phyloP scores from a whole-genome alignment of 2,113 vertebrate species.

The Bettongia penicillata region DNA sequence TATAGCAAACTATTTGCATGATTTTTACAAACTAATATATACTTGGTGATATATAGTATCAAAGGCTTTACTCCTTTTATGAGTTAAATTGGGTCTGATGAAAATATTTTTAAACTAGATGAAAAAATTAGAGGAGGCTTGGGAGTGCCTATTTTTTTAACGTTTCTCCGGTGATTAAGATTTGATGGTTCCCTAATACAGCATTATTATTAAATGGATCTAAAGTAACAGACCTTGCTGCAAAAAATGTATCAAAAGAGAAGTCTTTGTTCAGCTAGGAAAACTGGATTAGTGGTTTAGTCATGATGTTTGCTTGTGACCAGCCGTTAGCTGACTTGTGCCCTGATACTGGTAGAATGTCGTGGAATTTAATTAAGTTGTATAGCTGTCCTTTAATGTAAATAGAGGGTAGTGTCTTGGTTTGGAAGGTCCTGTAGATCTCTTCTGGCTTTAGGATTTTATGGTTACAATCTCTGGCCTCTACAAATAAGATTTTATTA shows the following conservation, averaged over 20 bases:
- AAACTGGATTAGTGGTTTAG: not conserved
- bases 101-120: slow-evolving; percentile 30
- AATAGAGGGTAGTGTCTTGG: not conserved
- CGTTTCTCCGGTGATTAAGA: not conserved
- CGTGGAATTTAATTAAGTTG: not conserved
- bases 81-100: slow-evolving; percentile 23
- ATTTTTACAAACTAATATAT: not conserved
- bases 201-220: slow-evolving; percentile 1
- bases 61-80: slow-evolving; percentile 24
- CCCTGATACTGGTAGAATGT: not conserved
- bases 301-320: not conserved
- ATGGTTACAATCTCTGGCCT: not conserved
- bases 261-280: not conserved
- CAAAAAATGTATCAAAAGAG: slow-evolving; percentile 1
- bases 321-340: not conserved
- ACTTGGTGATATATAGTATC: not conserved
- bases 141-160: not conserved
- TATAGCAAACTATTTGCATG: not conserved
- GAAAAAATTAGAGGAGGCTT: not conserved
- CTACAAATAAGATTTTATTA: not conserved
- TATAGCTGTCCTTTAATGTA: not conserved
- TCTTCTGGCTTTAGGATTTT: slow-evolving; percentile 3
- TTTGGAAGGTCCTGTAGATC: not conserved
- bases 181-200: not conserved
- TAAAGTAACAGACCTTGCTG: slow-evolving; percentile 15